Conservation (phyloP, 2,113 vertebrate genomes). For the Callionymus lyra region DNA sequence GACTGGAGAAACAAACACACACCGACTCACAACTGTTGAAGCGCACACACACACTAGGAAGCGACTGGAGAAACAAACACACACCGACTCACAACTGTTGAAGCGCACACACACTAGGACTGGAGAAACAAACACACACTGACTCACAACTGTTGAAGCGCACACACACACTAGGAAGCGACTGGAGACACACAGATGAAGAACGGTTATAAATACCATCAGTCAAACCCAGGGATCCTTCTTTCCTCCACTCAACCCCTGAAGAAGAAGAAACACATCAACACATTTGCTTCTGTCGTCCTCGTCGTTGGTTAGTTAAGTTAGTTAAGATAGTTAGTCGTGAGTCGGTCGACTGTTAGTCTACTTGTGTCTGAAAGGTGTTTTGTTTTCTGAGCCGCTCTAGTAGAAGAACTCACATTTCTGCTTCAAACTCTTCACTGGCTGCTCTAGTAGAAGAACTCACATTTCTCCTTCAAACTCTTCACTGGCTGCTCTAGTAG, state of each 20-base stretch:
- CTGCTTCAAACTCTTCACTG: too few species aligned
- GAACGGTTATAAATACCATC: conserved; percentile 63
- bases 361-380: too few species aligned
- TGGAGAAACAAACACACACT: conserved; percentile 17
- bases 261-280: conserved; percentile 59
- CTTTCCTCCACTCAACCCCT: conserved; percentile 55
- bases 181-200: conserved; percentile 35
- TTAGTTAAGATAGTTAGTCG: too few species aligned
- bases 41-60: conserved; percentile 4
- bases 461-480: too few species aligned
- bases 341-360: too few species aligned
- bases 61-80: conserved; percentile 12
- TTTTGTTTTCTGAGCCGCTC: too few species aligned
- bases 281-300: conserved; percentile 27
- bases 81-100: conserved; percentile 6
- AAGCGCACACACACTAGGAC: too few species aligned
- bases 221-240: conserved; percentile 50
- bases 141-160: conserved; percentile 24
- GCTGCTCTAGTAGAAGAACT: too few species aligned
- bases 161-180: conserved; percentile 27
- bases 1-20: too few species aligned
- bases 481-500: too few species aligned
- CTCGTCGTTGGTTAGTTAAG: too few species aligned
- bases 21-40: conserved; percentile 1
- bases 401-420: too few species aligned